Percentiles rank a stretch among this genome's conserved stretches.
These are phyloP conservation scores for Hydrotaea diabolus DNA, from an alignment of 2,888 invertebrate species.

Conservation along the genomic window DNA sequence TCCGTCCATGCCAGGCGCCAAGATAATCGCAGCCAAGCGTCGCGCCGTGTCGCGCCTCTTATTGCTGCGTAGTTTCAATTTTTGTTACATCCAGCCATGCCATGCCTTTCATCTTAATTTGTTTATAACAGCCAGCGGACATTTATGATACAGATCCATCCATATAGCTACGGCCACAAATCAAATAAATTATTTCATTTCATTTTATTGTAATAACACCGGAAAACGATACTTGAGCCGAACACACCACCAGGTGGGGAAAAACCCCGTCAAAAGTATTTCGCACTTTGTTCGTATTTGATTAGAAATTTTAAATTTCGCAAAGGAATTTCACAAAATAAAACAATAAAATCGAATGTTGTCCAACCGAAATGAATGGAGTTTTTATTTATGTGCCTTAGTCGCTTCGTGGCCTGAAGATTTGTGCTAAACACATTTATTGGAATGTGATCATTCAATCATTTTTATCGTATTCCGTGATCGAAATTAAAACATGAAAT, in stretches of 20 bases:
- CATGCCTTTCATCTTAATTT: background rate
- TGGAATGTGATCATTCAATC: background rate
- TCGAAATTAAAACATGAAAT: too few species aligned
- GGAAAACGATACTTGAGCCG: background rate
- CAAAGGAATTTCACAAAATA: slow-evolving; percentile 29
- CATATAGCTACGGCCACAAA: background rate
- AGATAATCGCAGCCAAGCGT: background rate
- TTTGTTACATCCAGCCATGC: background rate
- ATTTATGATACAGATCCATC: slow-evolving; percentile 2
- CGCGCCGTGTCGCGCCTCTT: background rate
- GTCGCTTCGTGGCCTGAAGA: background rate
- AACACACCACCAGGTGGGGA: background rate
- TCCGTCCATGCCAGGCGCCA: slow-evolving; percentile 15
- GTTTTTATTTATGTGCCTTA: background rate
- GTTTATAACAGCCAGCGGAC: background rate
- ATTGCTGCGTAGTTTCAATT: background rate
- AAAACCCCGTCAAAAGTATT: slow-evolving; percentile 18
- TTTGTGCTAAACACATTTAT: background rate
- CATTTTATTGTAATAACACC: background rate
- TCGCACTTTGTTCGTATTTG: slow-evolving; percentile 14
- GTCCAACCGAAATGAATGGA: background rate
- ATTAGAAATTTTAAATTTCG: background rate
- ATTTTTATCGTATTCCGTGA: background rate
- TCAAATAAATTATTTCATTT: background rate
- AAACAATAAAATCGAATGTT: background rate